Percentiles rank a stretch among this genome's conserved stretches.
phyloP scores from a whole-genome alignment of 2,113 vertebrate genomes.

The Procavia capensis region DNA sequence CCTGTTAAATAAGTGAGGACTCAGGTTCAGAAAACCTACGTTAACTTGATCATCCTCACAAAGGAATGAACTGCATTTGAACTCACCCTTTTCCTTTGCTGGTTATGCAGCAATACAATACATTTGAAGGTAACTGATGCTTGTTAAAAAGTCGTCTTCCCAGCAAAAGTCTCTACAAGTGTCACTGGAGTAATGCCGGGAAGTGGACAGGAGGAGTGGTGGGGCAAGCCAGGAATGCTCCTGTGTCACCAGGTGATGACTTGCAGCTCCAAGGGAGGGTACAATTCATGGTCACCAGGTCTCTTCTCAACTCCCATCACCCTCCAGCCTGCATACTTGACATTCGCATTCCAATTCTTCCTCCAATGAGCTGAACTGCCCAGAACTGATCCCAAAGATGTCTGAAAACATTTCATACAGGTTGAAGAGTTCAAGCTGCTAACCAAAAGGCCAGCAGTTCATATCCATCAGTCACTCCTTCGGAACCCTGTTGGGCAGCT shows the following conservation, averaged over 20 bases:
- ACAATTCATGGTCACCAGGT: background rate
- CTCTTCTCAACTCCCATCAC: background rate
- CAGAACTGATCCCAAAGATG: background rate
- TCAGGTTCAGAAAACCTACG: background rate
- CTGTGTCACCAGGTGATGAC: background rate
- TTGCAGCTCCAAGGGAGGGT: background rate
- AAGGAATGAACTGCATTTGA: background rate
- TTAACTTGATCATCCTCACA: background rate
- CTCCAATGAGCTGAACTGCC: background rate
- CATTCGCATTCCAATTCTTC: background rate
- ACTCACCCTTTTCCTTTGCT: background rate
- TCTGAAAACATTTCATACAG: slow-evolving; percentile 8
- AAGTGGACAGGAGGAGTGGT: too few species aligned
- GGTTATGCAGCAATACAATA: background rate
- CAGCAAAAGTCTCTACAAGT: background rate
- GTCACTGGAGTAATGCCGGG: background rate
- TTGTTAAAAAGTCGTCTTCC: background rate
- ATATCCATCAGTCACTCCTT: too few species aligned
- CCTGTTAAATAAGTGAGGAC: background rate
- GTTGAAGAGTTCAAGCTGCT: too few species aligned
- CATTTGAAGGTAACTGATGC: background rate
- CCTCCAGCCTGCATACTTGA: background rate
- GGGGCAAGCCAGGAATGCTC: background rate
- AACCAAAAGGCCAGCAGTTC: too few species aligned
- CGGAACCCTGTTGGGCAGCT: too few species aligned